These are phyloP conservation scores for Halcyon chelicuti DNA, from an alignment of 2,797 vertebrate species.

Conservation along the genomic window DNA sequence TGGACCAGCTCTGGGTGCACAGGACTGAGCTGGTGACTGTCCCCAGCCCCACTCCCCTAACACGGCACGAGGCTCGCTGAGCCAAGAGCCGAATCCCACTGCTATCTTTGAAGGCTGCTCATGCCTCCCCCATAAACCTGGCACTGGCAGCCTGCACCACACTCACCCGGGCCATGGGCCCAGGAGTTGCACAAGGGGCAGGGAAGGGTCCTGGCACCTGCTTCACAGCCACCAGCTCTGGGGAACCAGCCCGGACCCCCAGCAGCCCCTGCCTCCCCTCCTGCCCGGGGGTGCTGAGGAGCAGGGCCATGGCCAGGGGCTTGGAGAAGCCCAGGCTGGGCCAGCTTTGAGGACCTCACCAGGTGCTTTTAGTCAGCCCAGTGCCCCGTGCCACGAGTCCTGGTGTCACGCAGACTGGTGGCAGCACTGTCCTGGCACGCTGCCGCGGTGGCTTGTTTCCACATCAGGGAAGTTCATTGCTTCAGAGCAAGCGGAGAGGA, in stretches of 20 bases:
- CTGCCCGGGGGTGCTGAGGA: neutral
- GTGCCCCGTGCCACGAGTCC: neutral
- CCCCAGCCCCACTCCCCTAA: neutral
- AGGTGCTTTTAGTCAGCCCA: neutral
- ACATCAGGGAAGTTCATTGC: neutral
- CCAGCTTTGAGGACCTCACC: neutral
- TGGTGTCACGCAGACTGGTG: neutral
- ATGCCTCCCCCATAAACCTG: rapidly evolving
- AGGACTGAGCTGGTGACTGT: rapidly evolving
- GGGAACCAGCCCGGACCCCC: rapidly evolving
- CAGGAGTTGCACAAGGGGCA: neutral
- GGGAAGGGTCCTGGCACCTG: neutral
- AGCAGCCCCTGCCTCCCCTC: neutral
- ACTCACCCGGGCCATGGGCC: rapidly evolving
- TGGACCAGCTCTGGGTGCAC: neutral
- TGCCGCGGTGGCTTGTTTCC: neutral
- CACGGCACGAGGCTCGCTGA: rapidly evolving
- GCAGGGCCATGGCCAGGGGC: rapidly evolving
- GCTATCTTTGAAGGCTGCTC: neutral
- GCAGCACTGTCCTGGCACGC: neutral
- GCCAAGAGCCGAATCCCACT: neutral
- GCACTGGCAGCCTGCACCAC: rapidly evolving
- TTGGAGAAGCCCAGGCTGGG: neutral
- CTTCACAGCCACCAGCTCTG: neutral
- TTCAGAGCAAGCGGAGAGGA: neutral